phyloP scores from a whole-genome alignment of 2,113 vertebrate species.

The Sander vitreus region DNA sequence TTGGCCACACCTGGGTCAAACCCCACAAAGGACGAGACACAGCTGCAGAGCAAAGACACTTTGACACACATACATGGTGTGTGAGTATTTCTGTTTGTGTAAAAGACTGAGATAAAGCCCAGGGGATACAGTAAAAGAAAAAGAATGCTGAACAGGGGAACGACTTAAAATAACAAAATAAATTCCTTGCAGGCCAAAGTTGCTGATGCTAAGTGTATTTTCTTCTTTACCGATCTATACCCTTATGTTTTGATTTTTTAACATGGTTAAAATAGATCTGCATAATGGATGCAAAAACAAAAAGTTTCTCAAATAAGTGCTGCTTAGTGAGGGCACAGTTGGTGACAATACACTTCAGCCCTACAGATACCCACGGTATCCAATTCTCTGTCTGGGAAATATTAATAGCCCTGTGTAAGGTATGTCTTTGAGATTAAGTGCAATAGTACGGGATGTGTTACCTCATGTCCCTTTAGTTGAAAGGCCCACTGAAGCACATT shows the following conservation, averaged over 20 bases:
- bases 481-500: slow-evolving; percentile 51
- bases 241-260: slow-evolving; percentile 49
- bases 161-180: slow-evolving; percentile 55
- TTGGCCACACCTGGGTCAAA: slow-evolving; percentile 43
- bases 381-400: slow-evolving; percentile 7
- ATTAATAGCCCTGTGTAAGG: slow-evolving; percentile 17
- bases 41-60: slow-evolving; percentile 43
- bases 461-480: slow-evolving; percentile 57
- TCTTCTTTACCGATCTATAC: slow-evolving; percentile 40
- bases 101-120: slow-evolving; percentile 40
- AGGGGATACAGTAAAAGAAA: slow-evolving; percentile 45
- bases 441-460: slow-evolving; percentile 55
- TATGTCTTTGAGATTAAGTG: slow-evolving; percentile 51
- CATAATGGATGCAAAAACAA: slow-evolving; percentile 32
- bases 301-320: slow-evolving; percentile 37
- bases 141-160: slow-evolving; percentile 65
- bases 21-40: slow-evolving; percentile 27
- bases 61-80: not conserved
- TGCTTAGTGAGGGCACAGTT: not conserved
- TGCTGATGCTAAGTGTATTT: slow-evolving; percentile 64
- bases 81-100: slow-evolving; percentile 21
- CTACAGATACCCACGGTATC: not conserved
- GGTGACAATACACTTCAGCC: not conserved
- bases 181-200: slow-evolving; percentile 68
- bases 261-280: slow-evolving; percentile 52